Evolutionary conservation across 2,888 invertebrate genomes (phyloP), one percentile per base, ranked within the genome.

Genomic region (Apodemia duryi): DNA sequence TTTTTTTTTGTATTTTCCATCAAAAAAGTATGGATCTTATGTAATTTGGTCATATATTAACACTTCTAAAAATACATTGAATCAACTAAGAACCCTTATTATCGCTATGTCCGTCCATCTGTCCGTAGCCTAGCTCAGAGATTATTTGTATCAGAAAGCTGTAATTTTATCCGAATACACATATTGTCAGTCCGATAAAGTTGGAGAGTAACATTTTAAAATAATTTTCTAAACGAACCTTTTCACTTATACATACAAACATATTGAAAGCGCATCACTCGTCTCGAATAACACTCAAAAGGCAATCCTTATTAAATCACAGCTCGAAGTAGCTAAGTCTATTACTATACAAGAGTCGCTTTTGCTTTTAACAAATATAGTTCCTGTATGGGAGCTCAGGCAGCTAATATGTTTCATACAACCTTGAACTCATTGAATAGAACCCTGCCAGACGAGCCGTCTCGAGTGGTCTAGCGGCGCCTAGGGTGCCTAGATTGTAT

Each of bases 381-480:
- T 51, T 51, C 32, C 32, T 60, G 57, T 35, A 60, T 60, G 57
- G 3, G 10, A 35, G 57, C 35, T 32, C 57, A 35, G 29, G 57
- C 46, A 46, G 49, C 57, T 60, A 60, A 60, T 60, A 60, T 35
- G 57, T 60, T 51, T 60, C 57, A 60, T 72, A 71, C 75, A 78
- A 79, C 80, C 80, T 81, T 80, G 79, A 78, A 78, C 79, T 76
- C 71, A 70, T 74, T 69, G 62, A 65, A 76, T 75, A 73, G 70
- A 79, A 76, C 80, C 80, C 80, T 72, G 75, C 73, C 67, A 62
- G 66, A n/a, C 66, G 63, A 73, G 70, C 68, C 65, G 82, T 82
- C 82, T 82, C 78, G 73, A 82, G 84, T 82, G 76, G 79, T 81
- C 78, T 81, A 76, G 73, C 52, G 71, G 71, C 61, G 51, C 52